Evolutionary conservation across 2,113 vertebrate genomes (phyloP).

Genomic region (Heterocephalus glaber): DNA sequence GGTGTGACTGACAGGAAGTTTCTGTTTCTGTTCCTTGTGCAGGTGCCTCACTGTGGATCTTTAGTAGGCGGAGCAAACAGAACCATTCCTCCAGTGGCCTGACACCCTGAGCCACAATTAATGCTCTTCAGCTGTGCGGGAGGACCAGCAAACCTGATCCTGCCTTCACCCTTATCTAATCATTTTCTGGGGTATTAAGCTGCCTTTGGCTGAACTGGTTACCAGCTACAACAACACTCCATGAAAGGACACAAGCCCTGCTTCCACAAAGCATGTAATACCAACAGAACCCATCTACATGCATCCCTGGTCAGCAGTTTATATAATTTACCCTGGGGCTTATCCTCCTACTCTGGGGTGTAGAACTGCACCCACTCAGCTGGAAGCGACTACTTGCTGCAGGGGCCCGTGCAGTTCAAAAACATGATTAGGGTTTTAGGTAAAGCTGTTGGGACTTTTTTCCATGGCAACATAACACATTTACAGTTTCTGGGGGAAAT

Average conservation of each 20-base stretch:
- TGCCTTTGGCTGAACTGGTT: conserved; percentile 52
- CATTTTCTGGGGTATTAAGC: conserved; percentile 52
- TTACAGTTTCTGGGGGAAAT: background rate
- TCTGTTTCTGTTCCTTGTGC: background rate
- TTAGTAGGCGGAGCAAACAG: background rate
- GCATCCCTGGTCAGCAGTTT: conserved; percentile 32
- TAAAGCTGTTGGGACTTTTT: background rate
- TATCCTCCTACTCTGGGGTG: background rate
- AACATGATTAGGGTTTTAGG: background rate
- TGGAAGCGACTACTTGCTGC: background rate
- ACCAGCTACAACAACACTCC: conserved; percentile 63
- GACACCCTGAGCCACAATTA: background rate
- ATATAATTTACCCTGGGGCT: background rate
- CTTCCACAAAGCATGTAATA: background rate
- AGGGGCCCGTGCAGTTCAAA: background rate
- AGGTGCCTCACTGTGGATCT: background rate
- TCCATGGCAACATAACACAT: background rate
- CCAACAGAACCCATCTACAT: background rate
- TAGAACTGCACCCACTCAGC: background rate
- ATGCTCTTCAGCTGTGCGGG: conserved; percentile 2
- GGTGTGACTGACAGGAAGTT: background rate
- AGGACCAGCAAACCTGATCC: conserved; percentile 14
- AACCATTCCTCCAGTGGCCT: rapidly evolving
- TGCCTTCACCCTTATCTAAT: conserved; percentile 44
- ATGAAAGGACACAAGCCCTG: background rate